A percentile compares a stretch with the other conserved stretches of the same genome.
Conservation (phyloP, 2,797 vertebrate species). For the Meriones psammophilus region DNA sequence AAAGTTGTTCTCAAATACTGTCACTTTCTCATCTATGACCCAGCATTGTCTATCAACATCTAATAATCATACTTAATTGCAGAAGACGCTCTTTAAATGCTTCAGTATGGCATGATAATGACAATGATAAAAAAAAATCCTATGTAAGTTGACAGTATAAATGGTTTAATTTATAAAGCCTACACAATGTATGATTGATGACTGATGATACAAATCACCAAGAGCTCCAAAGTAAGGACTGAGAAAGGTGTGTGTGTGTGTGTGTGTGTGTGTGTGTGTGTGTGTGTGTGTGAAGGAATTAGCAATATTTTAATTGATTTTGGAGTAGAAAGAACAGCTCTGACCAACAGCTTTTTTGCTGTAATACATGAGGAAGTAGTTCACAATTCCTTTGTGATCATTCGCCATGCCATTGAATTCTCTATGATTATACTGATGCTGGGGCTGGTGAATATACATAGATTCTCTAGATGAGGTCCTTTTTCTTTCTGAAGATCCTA, state of each 20-base stretch:
- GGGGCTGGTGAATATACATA: neutral
- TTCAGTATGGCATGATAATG: conserved; percentile 81
- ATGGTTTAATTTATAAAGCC: conserved; percentile 57
- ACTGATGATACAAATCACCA: conserved; percentile 1
- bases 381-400: conserved; percentile 27
- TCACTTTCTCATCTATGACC: conserved; percentile 83
- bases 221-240: conserved; percentile 26
- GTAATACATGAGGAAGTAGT: neutral
- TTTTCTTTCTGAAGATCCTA: neutral
- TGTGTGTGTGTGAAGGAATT: neutral
- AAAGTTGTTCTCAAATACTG: conserved; percentile 82
- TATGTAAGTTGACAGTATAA: conserved; percentile 65
- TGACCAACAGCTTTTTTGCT: neutral
- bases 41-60: conserved; percentile 76
- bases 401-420: conserved; percentile 20
- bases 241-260: neutral
- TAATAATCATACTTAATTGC: conserved; percentile 83
- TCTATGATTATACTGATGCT: conserved; percentile 27
- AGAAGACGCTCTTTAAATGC: conserved; percentile 75
- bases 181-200: conserved; percentile 46
- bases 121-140: conserved; percentile 75
- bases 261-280: neutral
- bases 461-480: neutral
- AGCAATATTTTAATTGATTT: neutral
- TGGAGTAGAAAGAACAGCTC: neutral